Percentiles rank a stretch among this genome's conserved stretches.
Conservation (phyloP, 2,797 vertebrate species). For the Megaceryle alcyon region DNA sequence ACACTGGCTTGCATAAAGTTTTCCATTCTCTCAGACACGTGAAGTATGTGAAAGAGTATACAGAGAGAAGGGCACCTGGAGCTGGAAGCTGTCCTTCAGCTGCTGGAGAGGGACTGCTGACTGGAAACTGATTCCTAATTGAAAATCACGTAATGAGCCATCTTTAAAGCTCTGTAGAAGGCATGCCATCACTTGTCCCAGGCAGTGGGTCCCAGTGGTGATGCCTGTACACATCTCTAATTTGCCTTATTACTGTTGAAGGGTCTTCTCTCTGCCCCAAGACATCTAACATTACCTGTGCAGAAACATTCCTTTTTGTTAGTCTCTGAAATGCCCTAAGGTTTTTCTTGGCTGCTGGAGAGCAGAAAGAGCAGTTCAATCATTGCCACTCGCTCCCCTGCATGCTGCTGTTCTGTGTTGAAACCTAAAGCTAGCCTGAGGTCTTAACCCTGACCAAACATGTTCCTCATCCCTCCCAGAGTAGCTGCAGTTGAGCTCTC, state of each 20-base stretch:
- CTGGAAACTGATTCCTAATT: neutral
- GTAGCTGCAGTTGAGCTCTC: neutral
- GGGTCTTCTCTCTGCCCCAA: neutral
- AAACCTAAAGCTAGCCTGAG: neutral
- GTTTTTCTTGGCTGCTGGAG: neutral
- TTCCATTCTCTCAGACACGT: neutral
- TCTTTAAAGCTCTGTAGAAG: neutral
- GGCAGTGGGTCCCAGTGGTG: neutral
- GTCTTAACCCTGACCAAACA: neutral
- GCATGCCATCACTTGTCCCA: fast-evolving
- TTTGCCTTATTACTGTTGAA: neutral
- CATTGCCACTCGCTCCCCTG: neutral
- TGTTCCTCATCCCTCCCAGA: neutral
- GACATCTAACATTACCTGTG: neutral
- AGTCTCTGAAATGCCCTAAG: no score
- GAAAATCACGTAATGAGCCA: neutral
- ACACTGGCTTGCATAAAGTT: neutral
- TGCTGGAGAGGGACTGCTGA: neutral
- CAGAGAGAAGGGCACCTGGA: neutral
- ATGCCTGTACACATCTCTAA: neutral
- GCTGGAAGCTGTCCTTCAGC: neutral
- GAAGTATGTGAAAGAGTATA: neutral
- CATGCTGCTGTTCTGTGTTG: neutral
- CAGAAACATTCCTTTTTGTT: no score
- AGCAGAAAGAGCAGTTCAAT: neutral